A percentile compares a stretch with the other conserved stretches of the same genome.
Evolutionary conservation across 2,888 invertebrate genomes (phyloP).

Genomic region (Tricholauxania praeusta): DNA sequence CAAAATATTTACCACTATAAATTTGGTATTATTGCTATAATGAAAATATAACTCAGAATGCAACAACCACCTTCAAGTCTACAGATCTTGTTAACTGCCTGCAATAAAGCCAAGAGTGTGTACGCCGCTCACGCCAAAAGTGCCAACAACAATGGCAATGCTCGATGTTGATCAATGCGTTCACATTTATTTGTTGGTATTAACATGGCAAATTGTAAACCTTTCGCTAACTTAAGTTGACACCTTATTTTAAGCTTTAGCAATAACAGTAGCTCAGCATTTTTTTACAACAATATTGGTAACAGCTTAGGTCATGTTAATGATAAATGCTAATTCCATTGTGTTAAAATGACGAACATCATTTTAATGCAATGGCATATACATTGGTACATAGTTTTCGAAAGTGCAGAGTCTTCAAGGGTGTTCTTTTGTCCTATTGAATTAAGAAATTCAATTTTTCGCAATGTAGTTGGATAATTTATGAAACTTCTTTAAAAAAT

Average conservation of each 20-base stretch:
- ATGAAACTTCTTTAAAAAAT: background rate
- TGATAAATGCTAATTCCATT: conserved; percentile 65
- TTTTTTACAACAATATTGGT: background rate
- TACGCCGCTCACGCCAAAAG: too few relatives aligned
- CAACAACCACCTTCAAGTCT: background rate
- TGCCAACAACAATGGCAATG: background rate
- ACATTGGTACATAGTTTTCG: background rate
- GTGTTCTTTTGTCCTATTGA: background rate
- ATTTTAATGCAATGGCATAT: conserved; percentile 21
- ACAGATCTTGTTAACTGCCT: too few relatives aligned
- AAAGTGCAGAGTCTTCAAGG: background rate
- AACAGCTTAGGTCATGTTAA: conserved; percentile 27
- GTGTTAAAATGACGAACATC: conserved; percentile 51
- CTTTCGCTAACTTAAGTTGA: conserved; percentile 64
- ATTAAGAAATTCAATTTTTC: background rate
- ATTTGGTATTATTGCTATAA: conserved; percentile 27
- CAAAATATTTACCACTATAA: conserved; percentile 43
- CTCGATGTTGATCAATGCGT: conserved; percentile 29
- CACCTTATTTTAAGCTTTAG: conserved; percentile 55
- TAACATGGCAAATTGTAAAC: conserved; percentile 48
- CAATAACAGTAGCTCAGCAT: background rate
- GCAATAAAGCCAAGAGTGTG: too few relatives aligned
- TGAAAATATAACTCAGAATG: background rate
- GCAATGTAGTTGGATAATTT: background rate
- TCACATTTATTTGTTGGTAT: conserved; percentile 54